Evolutionary conservation across 2,888 invertebrate species (phyloP), one percentile per base, ranked within the genome.

Genomic region (Orthosia gothica): DNA sequence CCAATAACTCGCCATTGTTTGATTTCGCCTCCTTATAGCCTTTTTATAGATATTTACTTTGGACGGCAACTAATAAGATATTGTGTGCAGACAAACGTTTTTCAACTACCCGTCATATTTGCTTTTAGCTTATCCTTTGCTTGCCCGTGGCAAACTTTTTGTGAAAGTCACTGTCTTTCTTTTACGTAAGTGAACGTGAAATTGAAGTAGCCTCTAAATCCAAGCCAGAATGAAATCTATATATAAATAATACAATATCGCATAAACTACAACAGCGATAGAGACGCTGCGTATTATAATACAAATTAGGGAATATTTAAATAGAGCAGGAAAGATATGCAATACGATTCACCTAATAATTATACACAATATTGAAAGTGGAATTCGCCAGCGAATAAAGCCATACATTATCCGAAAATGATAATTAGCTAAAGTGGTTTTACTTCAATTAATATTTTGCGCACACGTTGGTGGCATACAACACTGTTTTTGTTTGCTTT

Each of bases 1-100:
- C 78, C 89, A 90, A 90, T 90, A 90, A 82, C 70, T 76, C 58
- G 63, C 62, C 76, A 62, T 82, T 90, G 87, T 89, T 89, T 84
- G 84, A 81, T 82, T 82, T 82, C 64, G 73, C 59, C 74, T 71
- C 66, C 76, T 79, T 78, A 82, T 75, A 70, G 75, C 76, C 63
- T 76, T 82, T 81, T 85, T 83, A 77, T 77, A 57, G 74, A 26
- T 80, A 84, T 86, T 86, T 85, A 72, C 70, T 83, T 79, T 81
- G 75, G 72, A 70, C 75, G 57, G 81, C 65, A 80, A 68, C 79
- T 85, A 82, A 87, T 83, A 86, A 63, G 67, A 66, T 67, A 59
- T 26, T 79, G 67, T 64, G 50, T 74, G 65, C 58, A 49, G 54
- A 52, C 57, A 66, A 78, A 69, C 26, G 57, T 70, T 70, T 73